Percentiles rank a stretch among this genome's conserved stretches.
Evolutionary conservation across 1,140 invertebrate species (phyloP).

Genomic region (Pararge aegeria): DNA sequence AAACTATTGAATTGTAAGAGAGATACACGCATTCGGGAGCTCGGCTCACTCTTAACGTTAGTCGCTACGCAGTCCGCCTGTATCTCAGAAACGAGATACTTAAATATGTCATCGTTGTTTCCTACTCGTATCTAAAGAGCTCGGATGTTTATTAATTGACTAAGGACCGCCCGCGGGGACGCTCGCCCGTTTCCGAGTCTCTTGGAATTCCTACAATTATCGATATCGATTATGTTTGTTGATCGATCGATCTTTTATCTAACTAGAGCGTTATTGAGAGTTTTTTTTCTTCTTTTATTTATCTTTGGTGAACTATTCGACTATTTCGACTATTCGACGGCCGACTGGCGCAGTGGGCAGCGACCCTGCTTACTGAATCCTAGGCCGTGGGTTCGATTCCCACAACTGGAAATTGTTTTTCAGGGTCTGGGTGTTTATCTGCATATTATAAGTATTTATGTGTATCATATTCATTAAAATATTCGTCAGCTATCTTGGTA

Average conservation of each 20-base stretch:
- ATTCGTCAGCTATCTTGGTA: too few species aligned
- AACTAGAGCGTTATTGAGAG: background rate
- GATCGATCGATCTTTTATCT: slow-evolving; percentile 25
- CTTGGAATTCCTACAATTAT: slow-evolving; percentile 31
- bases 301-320: background rate
- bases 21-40: background rate
- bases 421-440: too few species aligned
- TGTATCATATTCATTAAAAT: too few species aligned
- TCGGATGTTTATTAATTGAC: slow-evolving; percentile 61
- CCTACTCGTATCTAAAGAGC: slow-evolving; percentile 67
- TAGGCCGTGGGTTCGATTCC: too few species aligned
- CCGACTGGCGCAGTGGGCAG: too few species aligned
- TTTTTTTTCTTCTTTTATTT: background rate
- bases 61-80: slow-evolving; percentile 51
- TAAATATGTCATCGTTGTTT: slow-evolving; percentile 71
- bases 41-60: background rate
- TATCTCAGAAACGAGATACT: slow-evolving; percentile 59
- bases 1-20: background rate
- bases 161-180: slow-evolving; percentile 43
- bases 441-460: too few species aligned
- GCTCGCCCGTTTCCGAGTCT: slow-evolving; percentile 35
- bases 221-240: slow-evolving; percentile 17
- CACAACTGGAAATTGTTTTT: too few species aligned
- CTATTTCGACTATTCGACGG: too few species aligned
- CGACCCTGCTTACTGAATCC: too few species aligned